Evolutionary conservation across 2,113 vertebrate genomes (phyloP).

Genomic region (Porphyrio hochstetteri): DNA sequence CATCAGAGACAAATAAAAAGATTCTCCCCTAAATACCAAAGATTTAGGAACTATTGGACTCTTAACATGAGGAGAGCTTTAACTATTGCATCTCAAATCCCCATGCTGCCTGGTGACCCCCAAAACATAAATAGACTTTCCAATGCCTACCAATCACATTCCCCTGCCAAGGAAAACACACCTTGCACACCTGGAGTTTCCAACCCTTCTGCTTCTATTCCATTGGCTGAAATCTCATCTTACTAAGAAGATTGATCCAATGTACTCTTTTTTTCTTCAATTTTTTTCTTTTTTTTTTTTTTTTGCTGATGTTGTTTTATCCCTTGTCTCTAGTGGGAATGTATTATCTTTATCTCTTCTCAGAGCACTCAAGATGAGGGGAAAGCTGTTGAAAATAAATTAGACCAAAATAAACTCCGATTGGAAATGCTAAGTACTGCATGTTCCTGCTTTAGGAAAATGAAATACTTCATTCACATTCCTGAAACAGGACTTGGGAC

Average conservation of each 20-base stretch:
- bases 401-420: conserved; percentile 65
- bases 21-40: background rate
- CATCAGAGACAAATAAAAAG: background rate
- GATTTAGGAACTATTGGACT: background rate
- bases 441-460: conserved; percentile 67
- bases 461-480: conserved; percentile 62
- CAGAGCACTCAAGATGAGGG: conserved; percentile 56
- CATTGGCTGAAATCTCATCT: background rate
- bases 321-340: conserved; percentile 56
- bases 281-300: background rate
- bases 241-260: background rate
- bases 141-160: background rate
- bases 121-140: background rate
- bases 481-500: conserved; percentile 56
- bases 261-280: background rate
- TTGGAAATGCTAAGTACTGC: conserved; percentile 71
- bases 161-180: background rate
- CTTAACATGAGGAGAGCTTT: background rate
- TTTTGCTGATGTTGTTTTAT: conserved; percentile 55
- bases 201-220: background rate
- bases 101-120: background rate
- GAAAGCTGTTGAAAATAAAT: conserved; percentile 72
- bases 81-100: background rate
- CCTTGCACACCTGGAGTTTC: background rate
- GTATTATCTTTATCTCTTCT: conserved; percentile 64